Conservation (phyloP, 2,797 vertebrate genomes). For the Eidolon dupreanum region DNA sequence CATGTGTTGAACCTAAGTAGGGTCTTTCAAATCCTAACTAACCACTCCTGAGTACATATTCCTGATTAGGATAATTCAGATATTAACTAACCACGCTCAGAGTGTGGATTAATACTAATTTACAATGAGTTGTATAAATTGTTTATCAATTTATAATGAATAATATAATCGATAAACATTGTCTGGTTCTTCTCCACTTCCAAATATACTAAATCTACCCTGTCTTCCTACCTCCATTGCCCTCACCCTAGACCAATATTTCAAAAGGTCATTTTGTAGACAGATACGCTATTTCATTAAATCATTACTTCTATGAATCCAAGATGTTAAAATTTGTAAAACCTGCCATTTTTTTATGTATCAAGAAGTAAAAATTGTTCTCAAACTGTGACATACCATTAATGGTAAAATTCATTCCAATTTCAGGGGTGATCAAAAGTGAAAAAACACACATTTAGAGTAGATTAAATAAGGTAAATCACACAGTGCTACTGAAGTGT, state of each 20-base stretch:
- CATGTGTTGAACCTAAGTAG: neutral
- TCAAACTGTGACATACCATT: neutral
- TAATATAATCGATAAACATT: neutral
- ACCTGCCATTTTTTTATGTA: neutral
- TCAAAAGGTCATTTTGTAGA: conserved; percentile 20
- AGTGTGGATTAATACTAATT: conserved; percentile 12
- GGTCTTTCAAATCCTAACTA: neutral
- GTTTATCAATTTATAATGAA: neutral
- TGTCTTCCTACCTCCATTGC: neutral
- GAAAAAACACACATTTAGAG: neutral
- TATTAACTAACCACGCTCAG: neutral
- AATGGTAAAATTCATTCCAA: conserved; percentile 7
- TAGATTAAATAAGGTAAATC: neutral
- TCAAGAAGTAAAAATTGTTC: neutral
- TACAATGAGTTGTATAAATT: neutral
- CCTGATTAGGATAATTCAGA: conserved; percentile 20
- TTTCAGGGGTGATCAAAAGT: conserved; percentile 30
- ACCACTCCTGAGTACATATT: neutral
- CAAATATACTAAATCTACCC: conserved; percentile 3
- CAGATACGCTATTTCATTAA: conserved; percentile 25
- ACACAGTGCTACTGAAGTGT: neutral
- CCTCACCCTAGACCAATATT: neutral
- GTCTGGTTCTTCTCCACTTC: neutral
- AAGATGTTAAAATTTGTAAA: neutral
- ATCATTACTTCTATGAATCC: conserved; percentile 15